Conservation (phyloP, 1,140 invertebrate genomes). For the Dufourea novaeangliae region DNA sequence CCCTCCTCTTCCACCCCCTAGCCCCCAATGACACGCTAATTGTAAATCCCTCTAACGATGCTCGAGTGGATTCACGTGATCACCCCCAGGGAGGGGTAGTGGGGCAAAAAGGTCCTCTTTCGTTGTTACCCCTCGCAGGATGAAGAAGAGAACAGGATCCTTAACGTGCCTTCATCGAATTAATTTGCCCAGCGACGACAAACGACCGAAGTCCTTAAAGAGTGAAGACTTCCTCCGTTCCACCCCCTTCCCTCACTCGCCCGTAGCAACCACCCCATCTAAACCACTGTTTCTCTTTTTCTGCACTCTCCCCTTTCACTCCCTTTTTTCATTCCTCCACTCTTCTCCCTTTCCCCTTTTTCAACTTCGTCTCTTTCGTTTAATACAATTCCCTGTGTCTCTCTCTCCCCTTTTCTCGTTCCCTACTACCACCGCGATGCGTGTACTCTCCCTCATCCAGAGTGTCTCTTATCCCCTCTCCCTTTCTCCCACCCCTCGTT, state of each 20-base stretch:
- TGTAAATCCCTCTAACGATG: slow-evolving; percentile 51
- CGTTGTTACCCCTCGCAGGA: slow-evolving; percentile 23
- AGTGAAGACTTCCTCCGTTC: slow-evolving; percentile 59
- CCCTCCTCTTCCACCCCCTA: too few relatives aligned
- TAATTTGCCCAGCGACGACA: slow-evolving; percentile 67
- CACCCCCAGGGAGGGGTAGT: too few relatives aligned
- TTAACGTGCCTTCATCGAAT: slow-evolving; percentile 58
- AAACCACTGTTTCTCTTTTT: slow-evolving; percentile 60
- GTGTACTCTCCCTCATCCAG: neutral
- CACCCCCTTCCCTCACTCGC: slow-evolving; percentile 18
- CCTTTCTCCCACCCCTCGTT: neutral
- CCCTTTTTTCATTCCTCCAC: slow-evolving; percentile 32
- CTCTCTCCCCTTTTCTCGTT: slow-evolving; percentile 23
- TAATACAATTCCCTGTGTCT: slow-evolving; percentile 30
- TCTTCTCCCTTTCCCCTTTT: neutral
- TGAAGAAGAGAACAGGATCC: slow-evolving; percentile 25
- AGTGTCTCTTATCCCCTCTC: neutral
- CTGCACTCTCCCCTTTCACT: slow-evolving; percentile 34
- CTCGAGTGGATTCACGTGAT: slow-evolving; percentile 40
- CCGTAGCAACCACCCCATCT: slow-evolving; percentile 41
- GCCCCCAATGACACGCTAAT: slow-evolving; percentile 45
- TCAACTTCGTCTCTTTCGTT: neutral
- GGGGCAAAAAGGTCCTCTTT: slow-evolving; percentile 11
- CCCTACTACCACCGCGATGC: neutral
- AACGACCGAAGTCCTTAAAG: slow-evolving; percentile 63